Evolutionary conservation across 2,888 invertebrate genomes (phyloP), one percentile per base, ranked within the genome.

Genomic region (Rhagophthalmus giganteus): DNA sequence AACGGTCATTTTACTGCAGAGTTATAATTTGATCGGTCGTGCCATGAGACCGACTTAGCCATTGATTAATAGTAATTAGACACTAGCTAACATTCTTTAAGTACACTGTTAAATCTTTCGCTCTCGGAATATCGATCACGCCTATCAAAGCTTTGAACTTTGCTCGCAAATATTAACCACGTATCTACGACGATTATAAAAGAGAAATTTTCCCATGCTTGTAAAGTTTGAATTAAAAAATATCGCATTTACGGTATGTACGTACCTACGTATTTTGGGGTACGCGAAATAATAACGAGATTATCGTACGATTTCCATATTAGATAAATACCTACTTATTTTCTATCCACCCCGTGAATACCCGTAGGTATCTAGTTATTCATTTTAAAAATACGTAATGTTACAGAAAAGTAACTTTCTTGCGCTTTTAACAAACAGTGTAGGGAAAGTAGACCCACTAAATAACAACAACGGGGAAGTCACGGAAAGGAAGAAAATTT

Each of bases 21-120:
- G 71, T 74, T 74, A 74, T 74, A 74, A 74, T 74, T 74, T 73
- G 71, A 74, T 74, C 73, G 72, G 72, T 74, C 74, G 74, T 74
- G 74, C 74, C 65, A 68, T 67, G 69, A 73, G 72, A 71, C 68
- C 63, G 63, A 62, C 70, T 66, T 62, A 70, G 64, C 71, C 70
- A 63, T 67, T 71, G 69, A 70, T 73, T 73, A 72, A 71, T 71
- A 68, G 70, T 71, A 73, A 73, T 73, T 72, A 72, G 71, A 71
- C 71, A 63, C 59, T 63, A 58, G 58, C 57, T 64, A 62, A 61
- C 67, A 68, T 69, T 68, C 67, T 65, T 57, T 44, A 46, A 53
- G 53, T 66, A 64, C 64, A 66, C 65, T 66, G 65, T 61, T 63
- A 66, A 59, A 54, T 49, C 46, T 33, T 40, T 28, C 32, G n/a